These are phyloP conservation scores for Glyphotaelius pellucidus DNA, from an alignment of 2,888 invertebrate genomes.

Conservation along the genomic window DNA sequence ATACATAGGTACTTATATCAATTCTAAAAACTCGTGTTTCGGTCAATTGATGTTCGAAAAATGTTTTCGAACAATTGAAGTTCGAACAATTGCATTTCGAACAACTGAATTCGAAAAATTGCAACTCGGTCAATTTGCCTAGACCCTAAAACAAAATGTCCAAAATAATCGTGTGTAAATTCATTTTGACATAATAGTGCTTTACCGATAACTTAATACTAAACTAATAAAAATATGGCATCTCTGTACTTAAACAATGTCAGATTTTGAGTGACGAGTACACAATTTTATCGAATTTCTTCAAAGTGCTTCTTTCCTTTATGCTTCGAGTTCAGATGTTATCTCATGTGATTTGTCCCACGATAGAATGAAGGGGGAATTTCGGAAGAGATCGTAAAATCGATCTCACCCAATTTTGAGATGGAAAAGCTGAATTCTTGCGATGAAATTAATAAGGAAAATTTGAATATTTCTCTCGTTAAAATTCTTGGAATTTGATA, in stretches of 20 bases:
- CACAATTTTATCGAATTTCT: constrained; percentile 50
- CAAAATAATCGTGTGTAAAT: neutral
- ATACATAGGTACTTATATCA: no score
- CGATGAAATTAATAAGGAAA: neutral
- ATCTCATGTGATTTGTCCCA: neutral
- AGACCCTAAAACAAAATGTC: no score
- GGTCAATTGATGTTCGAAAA: no score
- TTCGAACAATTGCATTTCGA: no score
- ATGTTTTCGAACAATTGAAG: no score
- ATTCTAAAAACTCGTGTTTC: no score
- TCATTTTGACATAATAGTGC: neutral
- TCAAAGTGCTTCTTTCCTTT: constrained; percentile 26
- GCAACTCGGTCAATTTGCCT: no score
- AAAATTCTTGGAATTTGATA: neutral
- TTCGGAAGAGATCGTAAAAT: neutral
- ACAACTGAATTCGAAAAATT: no score
- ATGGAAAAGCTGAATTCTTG: neutral
- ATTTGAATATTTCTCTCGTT: neutral
- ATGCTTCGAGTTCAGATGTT: neutral
- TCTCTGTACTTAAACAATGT: neutral
- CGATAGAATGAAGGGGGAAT: neutral
- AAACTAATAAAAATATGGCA: neutral
- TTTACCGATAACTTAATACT: neutral
- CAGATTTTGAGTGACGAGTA: constrained; percentile 26
- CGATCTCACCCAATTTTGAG: neutral